Evolutionary conservation across 2,888 invertebrate species (phyloP), one percentile per base, ranked within the genome.

Genomic region (Homarus gammarus): DNA sequence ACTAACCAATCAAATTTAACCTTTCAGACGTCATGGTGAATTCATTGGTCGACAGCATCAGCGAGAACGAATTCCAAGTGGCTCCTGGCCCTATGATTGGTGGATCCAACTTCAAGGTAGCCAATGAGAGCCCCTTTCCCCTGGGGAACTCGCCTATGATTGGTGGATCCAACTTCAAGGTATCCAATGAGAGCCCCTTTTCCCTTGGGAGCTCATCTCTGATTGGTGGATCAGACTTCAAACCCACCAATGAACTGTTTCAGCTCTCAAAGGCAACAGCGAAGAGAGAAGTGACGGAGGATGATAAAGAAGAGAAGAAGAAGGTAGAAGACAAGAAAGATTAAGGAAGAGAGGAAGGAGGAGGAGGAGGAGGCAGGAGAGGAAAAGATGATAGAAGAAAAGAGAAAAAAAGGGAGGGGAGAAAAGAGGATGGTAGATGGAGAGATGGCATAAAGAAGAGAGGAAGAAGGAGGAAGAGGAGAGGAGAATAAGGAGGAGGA

Each of bases 11-110:
- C 36, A 31, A 18, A 31, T n/a, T 78, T 33, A 22, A 6, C 31
- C 1, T 93, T 94, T 33, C 93, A 97, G 97, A 96, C 93, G 96
- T 96, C n/a, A 95, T 97, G 93, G 96, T 96, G 91, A 96, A 96
- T 36, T 96, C 96, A 0, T 93, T 97, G 91, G 96, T 96, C 0
- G 96, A 96, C 93, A 96, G 96, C 0, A 94, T 97, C 92, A 95
- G 95, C 61, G 96, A 96, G 93, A 96, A 96, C 93, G 96, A 96
- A 0, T 96, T 96, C 93, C 93, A 96, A 31, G 94, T 96, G 93
- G 95, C 95, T 87, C 94, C 94, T 44, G 95, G 85, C 22, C 68
- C 85, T 22, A 10, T 85, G 68, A 40, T 85, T 31, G 85, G 85
- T 6, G 85, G 85, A 36, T 36, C 64, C 12, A 70, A 49, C 78